phyloP scores from a whole-genome alignment of 2,888 invertebrate genomes.

The Chouioia cunea region DNA sequence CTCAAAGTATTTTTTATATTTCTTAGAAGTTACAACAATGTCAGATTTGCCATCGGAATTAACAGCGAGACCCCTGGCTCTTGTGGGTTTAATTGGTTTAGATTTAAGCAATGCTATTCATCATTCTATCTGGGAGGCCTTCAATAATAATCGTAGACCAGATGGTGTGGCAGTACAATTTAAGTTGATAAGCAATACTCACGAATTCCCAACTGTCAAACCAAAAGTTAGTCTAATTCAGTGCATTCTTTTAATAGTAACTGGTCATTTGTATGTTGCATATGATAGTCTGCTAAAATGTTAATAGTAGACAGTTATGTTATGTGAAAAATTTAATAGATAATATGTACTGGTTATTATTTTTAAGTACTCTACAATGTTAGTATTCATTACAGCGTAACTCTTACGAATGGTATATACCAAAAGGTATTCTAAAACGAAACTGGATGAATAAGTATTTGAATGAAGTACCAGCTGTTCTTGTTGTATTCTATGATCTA shows the following conservation, averaged over 20 bases:
- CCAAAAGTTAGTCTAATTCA: slow-evolving; percentile 71
- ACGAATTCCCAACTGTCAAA: slow-evolving; percentile 89
- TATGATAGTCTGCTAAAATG: neutral
- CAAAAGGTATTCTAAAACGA: slow-evolving; percentile 92
- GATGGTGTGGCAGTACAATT: slow-evolving; percentile 89
- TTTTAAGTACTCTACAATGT: neutral
- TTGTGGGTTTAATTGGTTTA: slow-evolving; percentile 90
- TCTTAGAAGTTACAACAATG: slow-evolving; percentile 52
- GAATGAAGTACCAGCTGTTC: slow-evolving; percentile 89
- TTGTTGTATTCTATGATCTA: slow-evolving; percentile 95
- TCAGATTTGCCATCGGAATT: slow-evolving; percentile 86
- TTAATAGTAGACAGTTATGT: slow-evolving; percentile 3
- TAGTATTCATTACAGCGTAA: slow-evolving; percentile 72
- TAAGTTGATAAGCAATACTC: slow-evolving; percentile 83
- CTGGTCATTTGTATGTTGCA: neutral
- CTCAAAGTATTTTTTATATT: slow-evolving; percentile 1
- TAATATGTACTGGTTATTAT: neutral
- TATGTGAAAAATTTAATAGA: slow-evolving; percentile 8
- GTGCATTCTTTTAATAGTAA: neutral
- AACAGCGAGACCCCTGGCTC: slow-evolving; percentile 84
- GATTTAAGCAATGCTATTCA: slow-evolving; percentile 90
- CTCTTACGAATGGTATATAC: slow-evolving; percentile 95
- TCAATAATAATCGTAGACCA: slow-evolving; percentile 83
- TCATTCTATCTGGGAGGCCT: slow-evolving; percentile 93
- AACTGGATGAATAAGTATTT: slow-evolving; percentile 97